Evolutionary conservation across 2,113 vertebrate species (phyloP).

Genomic region (Plotosus lineatus): DNA sequence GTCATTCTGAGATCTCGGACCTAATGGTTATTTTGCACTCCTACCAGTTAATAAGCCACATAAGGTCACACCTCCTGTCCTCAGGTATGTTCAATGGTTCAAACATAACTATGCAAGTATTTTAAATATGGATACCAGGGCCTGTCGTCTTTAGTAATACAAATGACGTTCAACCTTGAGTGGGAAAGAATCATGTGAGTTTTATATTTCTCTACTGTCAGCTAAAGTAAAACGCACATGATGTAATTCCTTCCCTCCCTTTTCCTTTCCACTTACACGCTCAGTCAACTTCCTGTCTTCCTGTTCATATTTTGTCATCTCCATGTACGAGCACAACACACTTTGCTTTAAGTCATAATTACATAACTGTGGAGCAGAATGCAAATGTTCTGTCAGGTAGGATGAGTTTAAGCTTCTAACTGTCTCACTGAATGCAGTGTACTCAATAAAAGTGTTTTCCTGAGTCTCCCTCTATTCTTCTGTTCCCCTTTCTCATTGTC

Average conservation of each 20-base stretch:
- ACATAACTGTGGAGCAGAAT: not conserved
- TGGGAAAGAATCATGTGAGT: slow-evolving; percentile 26
- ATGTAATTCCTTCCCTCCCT: not conserved
- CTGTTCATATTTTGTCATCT: slow-evolving; percentile 1
- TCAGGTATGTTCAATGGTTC: not conserved
- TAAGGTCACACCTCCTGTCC: not conserved
- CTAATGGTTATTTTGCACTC: not conserved
- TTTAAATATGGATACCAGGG: not conserved
- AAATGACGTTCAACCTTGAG: not conserved
- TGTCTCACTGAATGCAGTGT: not conserved
- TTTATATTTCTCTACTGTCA: slow-evolving; percentile 5
- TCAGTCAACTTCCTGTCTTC: not conserved
- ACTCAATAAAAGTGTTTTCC: not conserved
- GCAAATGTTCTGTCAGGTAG: not conserved
- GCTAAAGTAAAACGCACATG: slow-evolving; percentile 25
- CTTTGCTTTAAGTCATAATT: slow-evolving; percentile 6
- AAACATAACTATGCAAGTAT: not conserved
- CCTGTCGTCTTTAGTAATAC: not conserved
- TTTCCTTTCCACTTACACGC: not conserved
- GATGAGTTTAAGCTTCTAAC: slow-evolving; percentile 32
- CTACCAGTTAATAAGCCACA: no score
- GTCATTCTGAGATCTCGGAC: not conserved
- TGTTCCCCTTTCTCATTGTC: slow-evolving; percentile 27
- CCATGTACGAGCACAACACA: slow-evolving; percentile 41
- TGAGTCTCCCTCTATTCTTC: not conserved